phyloP scores from a whole-genome alignment of 1,140 invertebrate genomes.

The Drosophila subpulchrella region DNA sequence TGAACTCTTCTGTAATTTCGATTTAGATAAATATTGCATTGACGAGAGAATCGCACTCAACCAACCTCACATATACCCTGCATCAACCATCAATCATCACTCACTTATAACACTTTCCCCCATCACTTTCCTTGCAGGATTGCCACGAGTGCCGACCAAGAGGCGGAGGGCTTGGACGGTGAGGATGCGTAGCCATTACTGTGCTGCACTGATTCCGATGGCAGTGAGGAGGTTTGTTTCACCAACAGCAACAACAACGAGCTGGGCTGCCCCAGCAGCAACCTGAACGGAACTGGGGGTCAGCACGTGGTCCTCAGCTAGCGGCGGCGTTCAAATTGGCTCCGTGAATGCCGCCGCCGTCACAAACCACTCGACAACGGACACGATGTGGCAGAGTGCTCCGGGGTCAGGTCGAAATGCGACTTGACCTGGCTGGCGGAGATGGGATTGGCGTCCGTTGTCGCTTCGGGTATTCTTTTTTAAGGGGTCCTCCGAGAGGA shows the following conservation, averaged over 20 bases:
- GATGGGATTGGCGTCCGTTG: constrained; percentile 36
- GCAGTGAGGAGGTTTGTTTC: constrained; percentile 71
- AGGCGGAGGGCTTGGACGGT: constrained; percentile 67
- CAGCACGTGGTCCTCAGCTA: constrained; percentile 74
- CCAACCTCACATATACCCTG: background rate
- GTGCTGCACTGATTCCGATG: constrained; percentile 78
- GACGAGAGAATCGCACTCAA: constrained; percentile 9
- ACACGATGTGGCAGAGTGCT: constrained; percentile 36
- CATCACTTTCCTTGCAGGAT: constrained; percentile 59
- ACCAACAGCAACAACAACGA: constrained; percentile 72
- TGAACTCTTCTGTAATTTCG: background rate
- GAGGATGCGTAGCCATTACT: constrained; percentile 84
- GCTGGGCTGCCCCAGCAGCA: constrained; percentile 62
- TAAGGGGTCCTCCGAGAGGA: constrained; percentile 39
- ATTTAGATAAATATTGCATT: background rate
- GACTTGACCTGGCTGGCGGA: constrained; percentile 2
- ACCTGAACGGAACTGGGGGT: constrained; percentile 34
- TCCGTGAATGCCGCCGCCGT: constrained; percentile 19
- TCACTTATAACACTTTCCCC: constrained; percentile 38
- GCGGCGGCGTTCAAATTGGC: constrained; percentile 61
- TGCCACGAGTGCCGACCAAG: constrained; percentile 61
- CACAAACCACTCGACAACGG: constrained; percentile 45
- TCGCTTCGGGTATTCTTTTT: constrained; percentile 53
- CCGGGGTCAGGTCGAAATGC: background rate
- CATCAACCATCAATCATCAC: constrained; percentile 16